Evolutionary conservation across 2,113 vertebrate genomes (phyloP), one percentile per base, ranked within the genome.

Genomic region (Echinops telfairi): DNA sequence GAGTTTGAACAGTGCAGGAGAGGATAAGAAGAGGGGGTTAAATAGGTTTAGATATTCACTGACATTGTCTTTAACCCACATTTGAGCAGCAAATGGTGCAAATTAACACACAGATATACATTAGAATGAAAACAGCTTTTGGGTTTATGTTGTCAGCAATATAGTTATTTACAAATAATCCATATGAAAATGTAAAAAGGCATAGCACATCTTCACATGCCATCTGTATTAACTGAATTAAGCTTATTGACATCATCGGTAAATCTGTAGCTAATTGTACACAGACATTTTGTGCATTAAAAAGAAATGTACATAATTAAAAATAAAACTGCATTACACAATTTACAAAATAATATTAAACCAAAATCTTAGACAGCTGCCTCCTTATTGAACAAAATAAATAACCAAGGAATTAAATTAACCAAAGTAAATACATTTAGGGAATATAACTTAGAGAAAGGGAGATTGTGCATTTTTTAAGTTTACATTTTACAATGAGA

Each of bases 91-190:
- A 83, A 88, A 89, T 36, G 78, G 36, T 81, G 57, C 53, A 93
- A 95, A 97, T 91, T 16, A 88, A 95, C 94, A 95, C 86, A 86
- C 93, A 89, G 93, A 95, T 53, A 94, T 95, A 97, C 71, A 96
- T 4, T 90, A 96, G 95, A 97, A 95, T 96, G 83, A 97, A 96
- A 97, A 96, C 96, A 94, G 92, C 84, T 84, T 98, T 96, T 86
- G 2, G 95, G 96, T 98, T 98, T 98, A 97, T 97, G 90, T 99
- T 99, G 97, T 98, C 97, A 98, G 97, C 97, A 98, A 97, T 98
- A 98, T 98, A 98, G 98, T 98, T 98, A 99, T 98, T 98, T 98
- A 99, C 98, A 99, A 99, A 99, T 98, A 98, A 98, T 97, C 97
- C 98, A 98, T 98, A 98, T 98, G 99, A 99, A 98, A 99, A 99